Evolutionary conservation across 2,113 vertebrate genomes (phyloP).

Genomic region (Ancistrus triradiatus): DNA sequence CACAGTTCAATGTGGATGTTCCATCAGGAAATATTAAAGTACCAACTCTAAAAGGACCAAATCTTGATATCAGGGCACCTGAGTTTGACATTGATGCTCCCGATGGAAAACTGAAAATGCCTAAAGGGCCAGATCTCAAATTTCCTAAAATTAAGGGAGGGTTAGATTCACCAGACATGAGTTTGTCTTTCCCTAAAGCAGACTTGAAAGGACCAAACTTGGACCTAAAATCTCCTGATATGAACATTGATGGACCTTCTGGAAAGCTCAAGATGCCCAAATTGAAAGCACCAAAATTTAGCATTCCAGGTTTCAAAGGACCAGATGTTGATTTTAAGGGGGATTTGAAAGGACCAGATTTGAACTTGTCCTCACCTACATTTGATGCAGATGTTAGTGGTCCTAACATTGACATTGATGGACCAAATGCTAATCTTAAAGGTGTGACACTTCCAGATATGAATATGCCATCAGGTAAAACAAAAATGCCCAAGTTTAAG

Average conservation of each 20-base stretch:
- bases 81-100: conserved; percentile 47
- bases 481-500: conserved; percentile 8
- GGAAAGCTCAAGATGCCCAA: conserved; percentile 52
- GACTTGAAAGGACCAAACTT: conserved; percentile 31
- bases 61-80: conserved; percentile 43
- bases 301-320: conserved; percentile 12
- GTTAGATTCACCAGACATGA: conserved; percentile 20
- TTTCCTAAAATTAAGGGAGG: conserved; percentile 51
- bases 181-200: conserved; percentile 32
- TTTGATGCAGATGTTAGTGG: conserved; percentile 29
- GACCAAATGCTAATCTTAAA: conserved; percentile 11
- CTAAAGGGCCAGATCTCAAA: conserved; percentile 41
- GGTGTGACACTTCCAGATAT: conserved; percentile 49
- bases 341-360: conserved; percentile 30
- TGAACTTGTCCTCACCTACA: conserved; percentile 10
- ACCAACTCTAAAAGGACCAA: no score
- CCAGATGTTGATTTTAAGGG: conserved; percentile 16
- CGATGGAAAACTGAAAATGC: conserved; percentile 27
- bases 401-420: conserved; percentile 40
- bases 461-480: conserved; percentile 47
- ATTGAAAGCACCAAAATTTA: conserved; percentile 56
- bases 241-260: conserved; percentile 30
- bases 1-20: conserved; percentile 1
- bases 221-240: no score
- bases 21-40: conserved; percentile 39